Evolutionary conservation across 2,113 vertebrate genomes (phyloP), one percentile per base, ranked within the genome.

Genomic region (Onychorhynchus coronatus): DNA sequence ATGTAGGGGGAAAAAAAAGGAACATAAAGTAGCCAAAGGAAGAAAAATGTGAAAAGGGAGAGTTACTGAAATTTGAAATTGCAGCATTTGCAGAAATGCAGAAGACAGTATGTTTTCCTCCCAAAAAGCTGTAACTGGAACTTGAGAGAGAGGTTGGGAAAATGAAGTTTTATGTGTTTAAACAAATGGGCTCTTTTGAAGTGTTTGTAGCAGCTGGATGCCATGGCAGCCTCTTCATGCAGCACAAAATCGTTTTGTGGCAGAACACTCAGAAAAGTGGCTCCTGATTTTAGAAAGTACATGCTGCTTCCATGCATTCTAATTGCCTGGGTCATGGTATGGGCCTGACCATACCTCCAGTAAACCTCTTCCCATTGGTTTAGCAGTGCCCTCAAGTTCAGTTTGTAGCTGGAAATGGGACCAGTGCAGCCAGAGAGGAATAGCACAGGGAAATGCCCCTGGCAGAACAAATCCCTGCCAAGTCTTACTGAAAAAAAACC

Each of bases 61-160:
- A 87, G 30, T 25, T 90, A 71, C 76, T 78, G 71, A 67, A 78
- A 87, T 89, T 91, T 80, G 33, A 49, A 94, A 55, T 68, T 68
- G 52, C 59, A 61, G 41, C 72, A 47, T 76, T 89, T 85, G 56
- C 67, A 89, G 55, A 95, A 95, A 67, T 65, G 62, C 92, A 85
- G 37, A 94, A 93, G 76, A 71, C 73, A 91, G n/a, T 82, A 70
- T 55, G 28, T 72, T 85, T 91, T 95, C 84, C 55, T 91, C 39
- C 6, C 9, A 2, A 55, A 84, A 93, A 96, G 49, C 78, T 89
- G 27, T 70, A 95, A 88, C 28, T 41, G 68, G 83, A 92, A 89
- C 70, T 72, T 88, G 93, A 61, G 86, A 93, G 83, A 61, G 86
- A 95, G 85, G 25, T 47, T 93, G 94, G 61, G 50, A 89, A 97